A percentile compares a stretch with the other conserved stretches of the same genome.
Conservation (phyloP, 2,888 invertebrate species). For the Adelognathus sp. region DNA sequence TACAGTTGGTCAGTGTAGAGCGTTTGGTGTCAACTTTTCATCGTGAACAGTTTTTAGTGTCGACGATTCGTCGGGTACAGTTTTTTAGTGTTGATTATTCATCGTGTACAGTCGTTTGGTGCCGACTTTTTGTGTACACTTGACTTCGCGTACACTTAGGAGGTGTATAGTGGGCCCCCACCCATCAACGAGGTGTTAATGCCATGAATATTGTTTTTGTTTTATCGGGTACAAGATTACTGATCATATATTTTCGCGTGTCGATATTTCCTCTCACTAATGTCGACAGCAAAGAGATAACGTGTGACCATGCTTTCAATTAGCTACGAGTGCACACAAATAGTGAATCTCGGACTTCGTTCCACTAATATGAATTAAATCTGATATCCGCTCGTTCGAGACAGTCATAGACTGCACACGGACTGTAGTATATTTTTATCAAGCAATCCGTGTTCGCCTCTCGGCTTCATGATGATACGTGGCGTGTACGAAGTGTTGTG, state of each 20-base stretch:
- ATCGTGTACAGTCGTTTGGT: no score
- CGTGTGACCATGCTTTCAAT: background rate
- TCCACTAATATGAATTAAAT: slow-evolving; percentile 16
- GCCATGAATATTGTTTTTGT: background rate
- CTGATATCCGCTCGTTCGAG: slow-evolving; percentile 10
- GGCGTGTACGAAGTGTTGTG: slow-evolving; percentile 11
- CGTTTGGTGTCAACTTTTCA: no score
- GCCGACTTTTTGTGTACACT: no score
- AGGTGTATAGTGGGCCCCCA: no score
- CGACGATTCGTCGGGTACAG: no score
- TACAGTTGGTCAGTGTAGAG: no score
- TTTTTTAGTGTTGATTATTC: no score
- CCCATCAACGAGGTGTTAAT: background rate
- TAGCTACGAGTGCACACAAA: background rate
- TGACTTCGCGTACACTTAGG: no score
- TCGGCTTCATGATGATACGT: slow-evolving; percentile 21
- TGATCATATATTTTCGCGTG: background rate
- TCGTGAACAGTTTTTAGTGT: no score
- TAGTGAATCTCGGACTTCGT: background rate
- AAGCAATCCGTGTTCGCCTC: slow-evolving; percentile 13
- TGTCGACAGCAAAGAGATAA: background rate
- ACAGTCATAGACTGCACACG: background rate
- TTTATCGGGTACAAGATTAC: background rate
- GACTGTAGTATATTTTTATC: slow-evolving; percentile 29
- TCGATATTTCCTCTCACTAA: background rate